Evolutionary conservation across 53 echinoderm and acorn worm species (phyloP).

Genomic region (Holothuria scabra): DNA sequence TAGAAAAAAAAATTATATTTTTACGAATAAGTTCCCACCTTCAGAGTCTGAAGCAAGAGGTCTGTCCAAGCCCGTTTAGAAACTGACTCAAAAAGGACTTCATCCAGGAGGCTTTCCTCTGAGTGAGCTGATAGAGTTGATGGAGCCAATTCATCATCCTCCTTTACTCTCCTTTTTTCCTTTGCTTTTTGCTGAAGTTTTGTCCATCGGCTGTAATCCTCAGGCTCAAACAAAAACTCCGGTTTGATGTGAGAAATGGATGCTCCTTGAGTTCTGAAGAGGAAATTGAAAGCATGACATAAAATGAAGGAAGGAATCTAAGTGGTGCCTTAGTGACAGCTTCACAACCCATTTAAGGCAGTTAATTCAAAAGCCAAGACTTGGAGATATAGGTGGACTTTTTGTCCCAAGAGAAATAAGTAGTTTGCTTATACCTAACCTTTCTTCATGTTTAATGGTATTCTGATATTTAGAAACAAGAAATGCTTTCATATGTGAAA

Average conservation of each 20-base stretch:
- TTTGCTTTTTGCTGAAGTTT: conserved; percentile 84
- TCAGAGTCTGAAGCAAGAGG: conserved; percentile 88
- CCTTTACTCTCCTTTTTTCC: conserved; percentile 73
- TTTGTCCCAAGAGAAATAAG: too few species aligned
- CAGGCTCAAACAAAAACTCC: conserved; percentile 94
- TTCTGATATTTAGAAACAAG: too few species aligned
- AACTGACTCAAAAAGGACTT: conserved; percentile 90
- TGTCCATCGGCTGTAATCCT: conserved; percentile 94
- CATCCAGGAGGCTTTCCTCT: conserved; percentile 75
- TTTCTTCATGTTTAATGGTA: too few species aligned
- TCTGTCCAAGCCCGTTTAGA: conserved; percentile 99
- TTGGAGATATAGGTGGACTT: too few species aligned
- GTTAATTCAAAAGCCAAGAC: too few species aligned
- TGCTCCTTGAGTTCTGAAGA: conserved; percentile 91
- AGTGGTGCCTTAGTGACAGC: neutral
- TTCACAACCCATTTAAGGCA: neutral
- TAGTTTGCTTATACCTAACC: too few species aligned
- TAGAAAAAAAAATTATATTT: too few species aligned
- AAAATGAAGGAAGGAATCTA: neutral
- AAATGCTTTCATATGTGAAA: too few species aligned
- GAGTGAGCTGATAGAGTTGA: conserved; percentile 72
- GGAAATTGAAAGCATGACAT: too few species aligned
- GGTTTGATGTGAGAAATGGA: conserved; percentile 94
- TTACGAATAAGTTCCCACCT: conserved; percentile 60
- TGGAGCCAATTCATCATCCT: conserved; percentile 55